Conservation (phyloP, 1,140 invertebrate species). For the Trichomalopsis sarcophagae region DNA sequence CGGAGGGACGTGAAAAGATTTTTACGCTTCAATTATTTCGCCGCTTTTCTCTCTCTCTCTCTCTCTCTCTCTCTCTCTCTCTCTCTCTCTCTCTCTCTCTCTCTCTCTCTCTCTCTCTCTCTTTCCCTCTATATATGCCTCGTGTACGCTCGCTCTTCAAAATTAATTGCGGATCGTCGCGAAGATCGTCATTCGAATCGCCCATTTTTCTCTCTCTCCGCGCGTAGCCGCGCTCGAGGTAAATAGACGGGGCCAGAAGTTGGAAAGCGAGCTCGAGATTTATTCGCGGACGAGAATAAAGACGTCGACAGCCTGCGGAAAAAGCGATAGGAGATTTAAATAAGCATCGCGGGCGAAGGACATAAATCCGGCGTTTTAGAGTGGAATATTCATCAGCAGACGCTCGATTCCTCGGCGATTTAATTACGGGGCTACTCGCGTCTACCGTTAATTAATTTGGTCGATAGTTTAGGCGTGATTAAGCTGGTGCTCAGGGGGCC, state of each 20-base stretch:
- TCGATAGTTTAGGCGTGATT: constrained; percentile 64
- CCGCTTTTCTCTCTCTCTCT: too few relatives aligned
- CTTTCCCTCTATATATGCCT: too few relatives aligned
- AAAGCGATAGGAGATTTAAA: background rate
- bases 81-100: too few relatives aligned
- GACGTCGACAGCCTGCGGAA: background rate
- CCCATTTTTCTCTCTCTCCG: background rate
- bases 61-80: too few relatives aligned
- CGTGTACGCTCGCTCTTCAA: background rate
- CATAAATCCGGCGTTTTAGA: constrained; percentile 30
- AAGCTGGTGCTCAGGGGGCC: constrained; percentile 51
- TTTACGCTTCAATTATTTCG: constrained; percentile 32
- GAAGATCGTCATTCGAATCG: background rate
- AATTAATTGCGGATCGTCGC: constrained; percentile 5
- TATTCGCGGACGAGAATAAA: background rate
- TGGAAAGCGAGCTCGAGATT: background rate
- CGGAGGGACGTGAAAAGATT: constrained; percentile 3
- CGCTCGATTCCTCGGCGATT: constrained; percentile 64
- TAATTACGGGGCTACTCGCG: constrained; percentile 62
- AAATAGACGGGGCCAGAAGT: background rate
- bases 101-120: too few relatives aligned
- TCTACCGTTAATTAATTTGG: constrained; percentile 68
- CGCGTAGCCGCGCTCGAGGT: background rate
- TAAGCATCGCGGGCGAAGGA: background rate
- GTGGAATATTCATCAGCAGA: constrained; percentile 66